These are phyloP conservation scores for Lagenorhynchus albirostris DNA, from an alignment of 2,113 vertebrate species.

Conservation along the genomic window DNA sequence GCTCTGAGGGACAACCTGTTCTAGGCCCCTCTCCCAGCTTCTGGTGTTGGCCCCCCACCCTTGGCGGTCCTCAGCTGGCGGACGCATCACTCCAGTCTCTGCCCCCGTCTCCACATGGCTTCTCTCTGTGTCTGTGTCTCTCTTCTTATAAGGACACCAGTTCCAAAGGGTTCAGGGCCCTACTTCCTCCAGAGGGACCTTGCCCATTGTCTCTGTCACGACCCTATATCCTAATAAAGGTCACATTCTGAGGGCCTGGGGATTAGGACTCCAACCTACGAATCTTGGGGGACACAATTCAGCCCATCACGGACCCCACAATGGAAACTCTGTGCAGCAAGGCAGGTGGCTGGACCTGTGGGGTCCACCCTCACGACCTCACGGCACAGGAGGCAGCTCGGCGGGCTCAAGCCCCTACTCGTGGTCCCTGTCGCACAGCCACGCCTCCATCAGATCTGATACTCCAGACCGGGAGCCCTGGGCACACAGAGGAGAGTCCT, in stretches of 20 bases:
- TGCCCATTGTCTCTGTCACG: fast-evolving
- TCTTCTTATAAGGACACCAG: not conserved
- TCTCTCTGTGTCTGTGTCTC: fast-evolving
- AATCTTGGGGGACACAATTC: not conserved
- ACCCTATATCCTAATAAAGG: not conserved
- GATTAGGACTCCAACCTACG: no score
- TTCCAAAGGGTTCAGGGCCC: not conserved
- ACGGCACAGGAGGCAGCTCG: no score
- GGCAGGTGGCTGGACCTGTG: no score
- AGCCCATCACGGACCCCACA: not conserved
- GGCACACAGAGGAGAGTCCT: no score
- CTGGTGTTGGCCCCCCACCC: fast-evolving
- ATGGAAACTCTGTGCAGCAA: no score
- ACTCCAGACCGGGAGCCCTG: fast-evolving
- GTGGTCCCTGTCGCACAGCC: fast-evolving
- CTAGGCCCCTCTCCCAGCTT: not conserved
- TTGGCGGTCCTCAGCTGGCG: fast-evolving
- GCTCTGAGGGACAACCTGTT: not conserved
- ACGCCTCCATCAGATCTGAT: fast-evolving
- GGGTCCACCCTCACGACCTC: no score
- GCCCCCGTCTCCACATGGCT: no score
- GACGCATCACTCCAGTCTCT: fast-evolving
- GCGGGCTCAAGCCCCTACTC: fast-evolving
- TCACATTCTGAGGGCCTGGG: not conserved
- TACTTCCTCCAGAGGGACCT: not conserved